phyloP scores from a whole-genome alignment of 2,797 vertebrate genomes.

The Anisognathus igniventris region DNA sequence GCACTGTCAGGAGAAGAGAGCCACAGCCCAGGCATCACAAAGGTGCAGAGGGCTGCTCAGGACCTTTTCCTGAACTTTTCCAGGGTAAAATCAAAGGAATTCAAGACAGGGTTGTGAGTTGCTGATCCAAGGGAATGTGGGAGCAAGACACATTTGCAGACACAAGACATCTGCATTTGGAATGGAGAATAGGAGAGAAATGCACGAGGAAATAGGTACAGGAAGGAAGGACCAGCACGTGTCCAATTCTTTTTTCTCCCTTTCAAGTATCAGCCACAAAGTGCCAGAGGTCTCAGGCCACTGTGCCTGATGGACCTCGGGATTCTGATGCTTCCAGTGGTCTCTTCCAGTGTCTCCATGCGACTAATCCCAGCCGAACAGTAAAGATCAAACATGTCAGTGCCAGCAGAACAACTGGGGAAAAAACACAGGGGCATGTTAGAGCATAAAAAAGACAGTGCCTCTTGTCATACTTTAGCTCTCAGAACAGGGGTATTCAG shows the following conservation, averaged over 20 bases:
- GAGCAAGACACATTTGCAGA: neutral
- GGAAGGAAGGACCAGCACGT: neutral
- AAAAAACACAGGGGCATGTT: neutral
- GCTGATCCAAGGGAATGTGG: fast-evolving
- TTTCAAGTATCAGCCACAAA: neutral
- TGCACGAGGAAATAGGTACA: neutral
- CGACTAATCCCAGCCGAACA: constrained; percentile 30
- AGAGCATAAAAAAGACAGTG: neutral
- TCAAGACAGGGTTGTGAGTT: neutral
- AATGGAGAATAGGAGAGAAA: neutral
- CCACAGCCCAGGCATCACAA: neutral
- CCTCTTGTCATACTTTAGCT: neutral
- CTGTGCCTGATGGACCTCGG: neutral
- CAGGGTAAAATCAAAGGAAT: neutral
- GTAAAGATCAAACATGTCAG: constrained; percentile 26
- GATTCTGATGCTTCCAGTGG: neutral
- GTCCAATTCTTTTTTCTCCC: neutral
- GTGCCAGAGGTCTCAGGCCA: neutral
- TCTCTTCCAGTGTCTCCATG: constrained; percentile 17
- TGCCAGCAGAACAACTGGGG: constrained; percentile 47
- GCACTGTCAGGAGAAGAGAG: neutral
- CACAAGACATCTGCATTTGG: neutral
- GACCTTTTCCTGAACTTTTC: neutral
- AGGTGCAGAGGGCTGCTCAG: neutral
- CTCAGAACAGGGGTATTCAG: neutral